Evolutionary conservation across 2,113 vertebrate genomes (phyloP).

Genomic region (Siphamia tubifer): DNA sequence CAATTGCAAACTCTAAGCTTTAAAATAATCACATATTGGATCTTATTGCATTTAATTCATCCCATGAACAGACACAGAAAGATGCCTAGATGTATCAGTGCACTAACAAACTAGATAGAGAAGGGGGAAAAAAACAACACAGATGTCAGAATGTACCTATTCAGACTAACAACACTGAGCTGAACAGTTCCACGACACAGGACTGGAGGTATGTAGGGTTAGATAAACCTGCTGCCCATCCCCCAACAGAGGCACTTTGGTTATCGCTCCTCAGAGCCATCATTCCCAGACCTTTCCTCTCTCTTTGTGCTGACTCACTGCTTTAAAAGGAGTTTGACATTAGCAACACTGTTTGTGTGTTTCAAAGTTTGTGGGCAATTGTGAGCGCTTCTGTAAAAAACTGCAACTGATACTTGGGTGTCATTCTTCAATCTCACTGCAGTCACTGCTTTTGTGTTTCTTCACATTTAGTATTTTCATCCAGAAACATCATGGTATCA

Average conservation of each 20-base stretch:
- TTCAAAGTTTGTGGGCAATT: not conserved
- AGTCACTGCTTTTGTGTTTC: not conserved
- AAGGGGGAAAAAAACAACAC: not conserved
- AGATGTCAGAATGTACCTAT: no score
- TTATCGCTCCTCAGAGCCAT: slow-evolving; percentile 6
- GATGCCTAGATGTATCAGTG: no score
- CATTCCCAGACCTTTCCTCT: not conserved
- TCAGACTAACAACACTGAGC: not conserved
- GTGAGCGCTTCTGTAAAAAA: not conserved
- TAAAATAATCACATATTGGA: no score
- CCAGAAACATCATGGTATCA: slow-evolving; percentile 4
- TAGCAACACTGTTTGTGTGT: not conserved
- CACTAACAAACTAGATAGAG: not conserved
- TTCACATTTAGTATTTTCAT: not conserved
- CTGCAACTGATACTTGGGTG: not conserved
- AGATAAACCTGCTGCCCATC: slow-evolving; percentile 30
- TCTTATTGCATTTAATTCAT: no score
- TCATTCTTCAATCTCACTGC: not conserved
- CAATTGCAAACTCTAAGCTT: no score
- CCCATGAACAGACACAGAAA: no score
- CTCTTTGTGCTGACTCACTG: not conserved
- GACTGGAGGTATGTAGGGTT: slow-evolving; percentile 5
- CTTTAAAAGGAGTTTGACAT: not conserved
- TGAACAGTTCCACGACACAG: not conserved
- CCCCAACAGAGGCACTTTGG: slow-evolving; percentile 8